A percentile compares a stretch with the other conserved stretches of the same genome.
These are phyloP conservation scores for Luperina testacea DNA, from an alignment of 2,888 invertebrate genomes.

Conservation along the genomic window DNA sequence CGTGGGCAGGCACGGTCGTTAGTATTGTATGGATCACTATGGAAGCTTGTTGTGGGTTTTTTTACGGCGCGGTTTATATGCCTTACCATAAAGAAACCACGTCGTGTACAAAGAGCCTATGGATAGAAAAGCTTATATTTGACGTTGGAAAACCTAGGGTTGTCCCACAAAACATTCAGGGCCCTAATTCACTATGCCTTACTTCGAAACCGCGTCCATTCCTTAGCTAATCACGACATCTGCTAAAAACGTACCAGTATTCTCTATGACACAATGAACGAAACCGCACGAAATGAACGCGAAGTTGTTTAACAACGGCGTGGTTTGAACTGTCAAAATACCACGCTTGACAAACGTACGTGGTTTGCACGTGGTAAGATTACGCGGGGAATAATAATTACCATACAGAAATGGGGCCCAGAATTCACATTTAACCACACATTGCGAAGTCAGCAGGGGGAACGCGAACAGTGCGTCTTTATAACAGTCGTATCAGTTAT, in stretches of 20 bases:
- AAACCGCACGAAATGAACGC: neutral
- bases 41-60: too few species aligned
- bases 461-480: slow-evolving; percentile 13
- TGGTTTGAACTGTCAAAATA: too few species aligned
- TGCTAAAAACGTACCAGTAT: neutral
- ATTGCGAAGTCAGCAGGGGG: neutral
- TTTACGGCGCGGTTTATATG: too few species aligned
- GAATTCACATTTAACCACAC: slow-evolving; percentile 8
- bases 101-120: too few species aligned
- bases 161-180: neutral
- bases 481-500: slow-evolving; percentile 40
- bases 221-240: neutral
- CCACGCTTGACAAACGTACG: too few species aligned
- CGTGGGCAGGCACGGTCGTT: too few species aligned
- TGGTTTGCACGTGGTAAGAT: too few species aligned
- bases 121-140: neutral
- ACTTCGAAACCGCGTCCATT: neutral
- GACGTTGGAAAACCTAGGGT: neutral
- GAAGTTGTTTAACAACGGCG: neutral
- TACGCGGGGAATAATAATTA: too few species aligned
- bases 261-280: neutral
- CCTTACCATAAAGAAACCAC: too few species aligned
- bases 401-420: too few species aligned
- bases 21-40: too few species aligned
- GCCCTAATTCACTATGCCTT: neutral